Percentiles rank a stretch among this genome's conserved stretches.
Evolutionary conservation across 2,797 vertebrate species (phyloP).

Genomic region (Oryzias sinensis): DNA sequence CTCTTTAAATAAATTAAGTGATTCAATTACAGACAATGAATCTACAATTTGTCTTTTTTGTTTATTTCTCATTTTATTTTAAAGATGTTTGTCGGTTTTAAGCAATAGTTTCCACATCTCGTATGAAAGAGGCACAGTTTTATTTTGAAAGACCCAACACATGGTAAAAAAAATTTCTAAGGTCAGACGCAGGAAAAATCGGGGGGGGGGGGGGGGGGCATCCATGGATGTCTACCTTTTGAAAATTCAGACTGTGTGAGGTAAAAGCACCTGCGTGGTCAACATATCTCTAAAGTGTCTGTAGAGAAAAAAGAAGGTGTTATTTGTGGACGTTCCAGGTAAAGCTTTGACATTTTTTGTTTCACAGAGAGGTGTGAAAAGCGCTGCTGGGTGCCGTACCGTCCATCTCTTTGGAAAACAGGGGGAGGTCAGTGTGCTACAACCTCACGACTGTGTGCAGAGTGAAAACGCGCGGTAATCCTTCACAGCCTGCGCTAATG

Average conservation of each 20-base stretch:
- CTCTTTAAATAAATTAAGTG: no score
- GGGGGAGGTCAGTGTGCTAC: constrained; percentile 33
- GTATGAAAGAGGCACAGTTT: no score
- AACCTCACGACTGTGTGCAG: constrained; percentile 16
- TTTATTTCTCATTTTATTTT: no score
- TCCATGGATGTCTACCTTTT: not conserved
- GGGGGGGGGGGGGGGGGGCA: no score
- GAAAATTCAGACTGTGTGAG: constrained; percentile 19
- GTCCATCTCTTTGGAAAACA: constrained; percentile 29
- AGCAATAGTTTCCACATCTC: no score
- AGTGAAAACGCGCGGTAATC: constrained; percentile 48
- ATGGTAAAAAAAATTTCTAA: no score
- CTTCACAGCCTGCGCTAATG: constrained; percentile 43
- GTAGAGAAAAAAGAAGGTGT: not conserved
- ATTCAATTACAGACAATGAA: no score
- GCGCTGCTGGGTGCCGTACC: not conserved
- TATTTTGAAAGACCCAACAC: no score
- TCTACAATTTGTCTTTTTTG: no score
- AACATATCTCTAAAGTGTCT: not conserved
- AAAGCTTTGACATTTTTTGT: constrained; percentile 16
- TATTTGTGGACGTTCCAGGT: not conserved
- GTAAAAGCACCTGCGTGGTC: constrained; percentile 11
- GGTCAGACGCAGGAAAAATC: no score
- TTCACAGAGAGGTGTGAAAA: constrained; percentile 3
- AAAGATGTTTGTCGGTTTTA: no score